phyloP scores from a whole-genome alignment of 2,797 vertebrate species.

The Platalea minor region DNA sequence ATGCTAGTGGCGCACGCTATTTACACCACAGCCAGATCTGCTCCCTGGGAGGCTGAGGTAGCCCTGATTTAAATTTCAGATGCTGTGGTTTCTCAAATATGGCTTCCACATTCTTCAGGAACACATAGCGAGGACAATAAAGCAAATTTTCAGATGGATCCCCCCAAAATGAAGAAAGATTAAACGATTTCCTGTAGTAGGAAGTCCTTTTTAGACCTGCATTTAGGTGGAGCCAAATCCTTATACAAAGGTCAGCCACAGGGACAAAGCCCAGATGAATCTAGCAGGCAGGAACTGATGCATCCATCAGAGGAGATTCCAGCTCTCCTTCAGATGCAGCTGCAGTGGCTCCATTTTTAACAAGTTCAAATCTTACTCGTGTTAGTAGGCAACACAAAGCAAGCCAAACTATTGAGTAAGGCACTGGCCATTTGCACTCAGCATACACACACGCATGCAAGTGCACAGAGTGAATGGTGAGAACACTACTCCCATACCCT shows the following conservation, averaged over 20 bases:
- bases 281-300: background rate
- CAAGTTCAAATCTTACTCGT: background rate
- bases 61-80: background rate
- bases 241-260: background rate
- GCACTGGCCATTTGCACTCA: background rate
- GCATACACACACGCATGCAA: fast-evolving
- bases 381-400: background rate
- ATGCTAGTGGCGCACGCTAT: fast-evolving
- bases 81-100: background rate
- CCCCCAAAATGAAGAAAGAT: background rate
- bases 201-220: background rate
- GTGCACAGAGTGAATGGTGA: background rate
- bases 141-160: background rate
- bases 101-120: background rate
- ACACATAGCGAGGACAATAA: background rate
- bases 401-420: background rate
- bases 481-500: background rate
- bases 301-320: background rate
- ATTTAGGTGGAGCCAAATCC: background rate
- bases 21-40: background rate
- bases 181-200: background rate
- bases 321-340: background rate
- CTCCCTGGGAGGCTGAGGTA: background rate
- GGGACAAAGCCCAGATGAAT: background rate
- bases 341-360: background rate